phyloP scores from a whole-genome alignment of 2,113 vertebrate species.

The Strix uralensis region DNA sequence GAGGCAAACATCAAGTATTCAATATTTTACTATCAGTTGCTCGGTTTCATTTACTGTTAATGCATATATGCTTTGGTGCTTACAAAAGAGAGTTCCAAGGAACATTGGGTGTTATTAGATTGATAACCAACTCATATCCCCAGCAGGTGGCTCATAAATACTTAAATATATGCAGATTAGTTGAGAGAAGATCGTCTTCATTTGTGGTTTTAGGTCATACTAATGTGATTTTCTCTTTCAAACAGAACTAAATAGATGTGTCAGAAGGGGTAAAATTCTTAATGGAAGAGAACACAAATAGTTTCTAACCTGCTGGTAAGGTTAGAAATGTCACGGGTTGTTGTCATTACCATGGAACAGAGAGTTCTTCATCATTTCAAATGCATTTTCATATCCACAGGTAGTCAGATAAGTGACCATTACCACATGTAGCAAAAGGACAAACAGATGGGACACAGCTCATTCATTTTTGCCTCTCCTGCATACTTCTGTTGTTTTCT shows the following conservation, averaged over 20 bases:
- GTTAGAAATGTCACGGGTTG: slow-evolving; percentile 80
- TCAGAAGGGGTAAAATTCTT: slow-evolving; percentile 84
- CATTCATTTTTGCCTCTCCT: slow-evolving; percentile 55
- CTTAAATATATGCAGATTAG: slow-evolving; percentile 78
- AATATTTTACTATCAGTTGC: slow-evolving; percentile 52
- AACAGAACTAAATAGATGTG: slow-evolving; percentile 81
- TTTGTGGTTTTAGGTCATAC: slow-evolving; percentile 80
- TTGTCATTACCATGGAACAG: slow-evolving; percentile 82
- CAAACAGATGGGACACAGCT: slow-evolving; percentile 73
- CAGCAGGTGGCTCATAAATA: slow-evolving; percentile 85
- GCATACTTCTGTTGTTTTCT: slow-evolving; percentile 44
- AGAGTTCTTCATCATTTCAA: slow-evolving; percentile 84
- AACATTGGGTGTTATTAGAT: slow-evolving; percentile 78
- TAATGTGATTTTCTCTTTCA: slow-evolving; percentile 80
- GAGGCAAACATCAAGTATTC: not conserved
- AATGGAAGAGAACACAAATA: slow-evolving; percentile 85
- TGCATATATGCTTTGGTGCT: slow-evolving; percentile 69
- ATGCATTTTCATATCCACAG: slow-evolving; percentile 79
- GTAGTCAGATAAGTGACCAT: slow-evolving; percentile 81
- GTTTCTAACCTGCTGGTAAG: slow-evolving; percentile 80
- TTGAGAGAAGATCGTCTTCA: slow-evolving; percentile 69
- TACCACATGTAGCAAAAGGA: slow-evolving; percentile 74
- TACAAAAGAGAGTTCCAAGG: slow-evolving; percentile 73
- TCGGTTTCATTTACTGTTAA: slow-evolving; percentile 74
- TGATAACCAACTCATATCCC: slow-evolving; percentile 83